These are phyloP conservation scores for Dasypus novemcinctus DNA, from an alignment of 2,113 vertebrate genomes.

Conservation along the genomic window DNA sequence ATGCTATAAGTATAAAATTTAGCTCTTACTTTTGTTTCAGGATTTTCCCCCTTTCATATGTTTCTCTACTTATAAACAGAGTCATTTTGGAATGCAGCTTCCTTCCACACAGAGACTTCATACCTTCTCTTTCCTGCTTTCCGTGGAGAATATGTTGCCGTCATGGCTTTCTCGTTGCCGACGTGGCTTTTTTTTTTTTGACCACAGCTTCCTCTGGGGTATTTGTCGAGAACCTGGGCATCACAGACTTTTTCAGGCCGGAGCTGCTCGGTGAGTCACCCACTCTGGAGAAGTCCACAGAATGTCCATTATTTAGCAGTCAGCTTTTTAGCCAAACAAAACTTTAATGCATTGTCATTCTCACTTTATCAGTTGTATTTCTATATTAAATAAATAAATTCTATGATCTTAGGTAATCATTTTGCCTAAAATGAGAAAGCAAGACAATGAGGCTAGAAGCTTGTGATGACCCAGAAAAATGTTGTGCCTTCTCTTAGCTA, in stretches of 20 bases:
- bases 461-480: neutral
- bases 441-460: neutral
- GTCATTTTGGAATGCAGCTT: conserved; percentile 93
- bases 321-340: neutral
- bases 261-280: conserved; percentile 91
- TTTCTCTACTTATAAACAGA: conserved; percentile 75
- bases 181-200: conserved; percentile 94
- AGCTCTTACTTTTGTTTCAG: neutral
- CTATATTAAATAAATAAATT: neutral
- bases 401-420: neutral
- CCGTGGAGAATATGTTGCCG: conserved; percentile 91
- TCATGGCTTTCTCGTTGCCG: conserved; percentile 93
- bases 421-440: neutral
- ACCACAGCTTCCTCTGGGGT: conserved; percentile 91
- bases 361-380: neutral
- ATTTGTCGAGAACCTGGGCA: conserved; percentile 94
- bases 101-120: conserved; percentile 91
- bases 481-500: neutral
- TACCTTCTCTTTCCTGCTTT: conserved; percentile 96
- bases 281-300: neutral
- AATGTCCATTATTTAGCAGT: neutral
- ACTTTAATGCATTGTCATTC: neutral
- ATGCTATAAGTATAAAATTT: neutral
- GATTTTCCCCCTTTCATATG: neutral
- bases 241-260: conserved; percentile 94